Evolutionary conservation across 2,797 vertebrate species (phyloP).

Genomic region (Sciurus carolinensis): DNA sequence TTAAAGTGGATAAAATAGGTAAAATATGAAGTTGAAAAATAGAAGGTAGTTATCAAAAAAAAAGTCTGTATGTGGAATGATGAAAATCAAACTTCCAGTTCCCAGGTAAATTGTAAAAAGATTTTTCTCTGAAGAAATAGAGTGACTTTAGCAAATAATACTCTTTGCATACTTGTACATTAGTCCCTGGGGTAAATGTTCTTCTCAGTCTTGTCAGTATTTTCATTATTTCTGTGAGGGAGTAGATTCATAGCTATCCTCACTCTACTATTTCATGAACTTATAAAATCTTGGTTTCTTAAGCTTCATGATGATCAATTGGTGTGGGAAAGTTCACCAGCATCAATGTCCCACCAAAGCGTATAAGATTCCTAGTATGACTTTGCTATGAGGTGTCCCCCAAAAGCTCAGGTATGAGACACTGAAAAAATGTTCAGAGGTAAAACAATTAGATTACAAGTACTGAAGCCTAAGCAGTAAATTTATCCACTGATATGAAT

Average conservation of each 20-base stretch:
- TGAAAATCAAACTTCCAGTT: not conserved
- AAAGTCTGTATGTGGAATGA: not conserved
- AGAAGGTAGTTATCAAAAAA: not conserved
- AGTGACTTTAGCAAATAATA: not conserved
- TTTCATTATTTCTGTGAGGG: too few species aligned
- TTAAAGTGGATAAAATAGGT: not conserved
- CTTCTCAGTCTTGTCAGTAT: not conserved
- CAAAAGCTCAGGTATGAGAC: too few species aligned
- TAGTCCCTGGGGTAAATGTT: not conserved
- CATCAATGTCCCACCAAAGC: not conserved
- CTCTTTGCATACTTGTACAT: not conserved
- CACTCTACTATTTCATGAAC: too few species aligned
- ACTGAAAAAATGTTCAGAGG: too few species aligned
- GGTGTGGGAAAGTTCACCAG: too few species aligned
- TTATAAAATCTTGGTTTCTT: too few species aligned
- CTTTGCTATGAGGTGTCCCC: too few species aligned
- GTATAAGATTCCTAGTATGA: not conserved
- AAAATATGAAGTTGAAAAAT: not conserved
- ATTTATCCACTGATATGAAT: too few species aligned
- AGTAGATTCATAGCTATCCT: too few species aligned
- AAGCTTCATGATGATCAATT: too few species aligned
- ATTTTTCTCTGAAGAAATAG: not conserved
- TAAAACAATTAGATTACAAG: too few species aligned
- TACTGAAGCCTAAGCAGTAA: too few species aligned
- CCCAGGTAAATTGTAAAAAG: not conserved